A percentile compares a stretch with the other conserved stretches of the same genome.
These are phyloP conservation scores for Tetramorium parvispinum DNA, from an alignment of 1,140 invertebrate species.

Conservation along the genomic window DNA sequence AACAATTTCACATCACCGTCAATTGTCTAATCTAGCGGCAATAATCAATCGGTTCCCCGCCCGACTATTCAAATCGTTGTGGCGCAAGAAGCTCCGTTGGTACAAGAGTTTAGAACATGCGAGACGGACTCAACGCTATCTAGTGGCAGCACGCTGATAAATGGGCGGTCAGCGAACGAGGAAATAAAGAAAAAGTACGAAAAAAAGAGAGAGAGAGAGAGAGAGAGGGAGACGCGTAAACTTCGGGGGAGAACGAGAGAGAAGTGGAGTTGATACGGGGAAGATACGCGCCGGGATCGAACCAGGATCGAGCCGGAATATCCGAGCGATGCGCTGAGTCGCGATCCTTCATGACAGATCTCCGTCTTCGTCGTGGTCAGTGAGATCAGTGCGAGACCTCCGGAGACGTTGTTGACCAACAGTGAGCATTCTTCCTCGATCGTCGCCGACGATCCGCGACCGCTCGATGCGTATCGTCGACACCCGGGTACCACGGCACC, in stretches of 20 bases:
- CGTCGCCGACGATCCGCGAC: conserved; percentile 43
- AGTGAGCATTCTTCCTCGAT: conserved; percentile 18
- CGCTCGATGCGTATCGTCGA: background rate
- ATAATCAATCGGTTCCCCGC: background rate
- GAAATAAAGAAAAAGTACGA: conserved; percentile 22
- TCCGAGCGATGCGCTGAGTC: conserved; percentile 54
- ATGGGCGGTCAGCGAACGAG: conserved; percentile 23
- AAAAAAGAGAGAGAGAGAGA: conserved; percentile 33
- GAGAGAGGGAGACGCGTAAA: conserved; percentile 25
- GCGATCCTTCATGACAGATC: conserved; percentile 33
- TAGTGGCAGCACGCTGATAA: conserved; percentile 47
- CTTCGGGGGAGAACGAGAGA: background rate
- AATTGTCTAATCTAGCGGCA: background rate
- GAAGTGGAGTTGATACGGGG: conserved; percentile 19
- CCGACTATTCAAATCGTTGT: background rate
- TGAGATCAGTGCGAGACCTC: background rate
- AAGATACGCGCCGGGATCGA: conserved; percentile 24
- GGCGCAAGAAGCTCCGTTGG: conserved; percentile 45
- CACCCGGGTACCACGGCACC: conserved; percentile 66
- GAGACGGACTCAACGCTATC: conserved; percentile 57
- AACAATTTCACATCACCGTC: background rate
- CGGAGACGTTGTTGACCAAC: background rate
- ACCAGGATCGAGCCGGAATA: conserved; percentile 52
- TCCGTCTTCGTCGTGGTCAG: background rate
- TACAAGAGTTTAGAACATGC: background rate